Base-by-base conservation (phyloP, 2,888 invertebrate species). In the Aplocera efformata region DNA sequence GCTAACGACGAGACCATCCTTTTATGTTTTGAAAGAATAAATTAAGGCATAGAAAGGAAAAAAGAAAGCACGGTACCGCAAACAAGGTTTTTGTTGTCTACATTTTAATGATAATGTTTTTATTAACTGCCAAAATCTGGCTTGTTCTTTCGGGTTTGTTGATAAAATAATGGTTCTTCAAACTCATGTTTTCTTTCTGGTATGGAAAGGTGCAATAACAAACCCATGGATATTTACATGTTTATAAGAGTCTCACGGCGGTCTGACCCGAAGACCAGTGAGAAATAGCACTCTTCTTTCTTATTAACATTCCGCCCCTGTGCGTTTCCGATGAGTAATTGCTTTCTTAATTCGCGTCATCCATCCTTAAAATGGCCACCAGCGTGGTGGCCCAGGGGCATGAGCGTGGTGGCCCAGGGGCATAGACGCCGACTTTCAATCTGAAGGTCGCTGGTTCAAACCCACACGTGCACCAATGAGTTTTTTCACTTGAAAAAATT, bases 341-440 rank as follows among this genome's bases (percentile, higher is more conserved):
- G 85, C 86, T 82, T 80, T 81, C 88, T 88, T 89, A 89, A 89
- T 88, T 88, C 78, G 69, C 77, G 80, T 79, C 89, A 89, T 89
- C 82, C 82, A 88, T 89, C 83, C 81, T 82, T 78, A 79, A 86
- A 86, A 85, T 17, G n/a, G n/a, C n/a, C n/a, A n/a, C n/a, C n/a
- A n/a, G n/a, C n/a, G n/a, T n/a, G n/a, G n/a, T n/a, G n/a, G n/a
- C n/a, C n/a, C n/a, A n/a, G n/a, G n/a, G n/a, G n/a, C n/a, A n/a
- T n/a, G n/a, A n/a, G n/a, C n/a, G n/a, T n/a, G n/a, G n/a, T n/a
- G n/a, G n/a, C n/a, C n/a, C n/a, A n/a, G n/a, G n/a, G n/a, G n/a
- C n/a, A n/a, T n/a, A n/a, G n/a, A n/a, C n/a, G n/a, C n/a, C n/a
- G n/a, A n/a, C n/a, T n/a, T n/a, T n/a, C n/a, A n/a, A n/a, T n/a